Base-by-base conservation (phyloP, 30 jellyfish, hydroid and myxozoan species). In the Aurelia aurita complex sp. Pacific region DNA sequence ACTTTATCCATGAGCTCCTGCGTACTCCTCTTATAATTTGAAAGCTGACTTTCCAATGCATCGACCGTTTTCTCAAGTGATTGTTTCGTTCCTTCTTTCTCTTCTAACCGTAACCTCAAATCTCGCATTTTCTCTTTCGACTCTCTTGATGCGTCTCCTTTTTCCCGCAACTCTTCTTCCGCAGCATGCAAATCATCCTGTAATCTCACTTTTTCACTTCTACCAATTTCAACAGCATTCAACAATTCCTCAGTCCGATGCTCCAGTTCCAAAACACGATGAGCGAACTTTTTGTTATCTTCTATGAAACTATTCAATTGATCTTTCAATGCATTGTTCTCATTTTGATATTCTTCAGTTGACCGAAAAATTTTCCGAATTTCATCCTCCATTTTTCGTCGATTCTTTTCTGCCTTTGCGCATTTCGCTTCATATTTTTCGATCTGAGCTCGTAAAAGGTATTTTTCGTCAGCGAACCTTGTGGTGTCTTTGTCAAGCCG, bases 251-350 rank as follows among this genome's bases (percentile, higher is more conserved):
- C 97, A 13, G 89, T 68, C 42, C 82, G 85, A 38, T 92, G 71
- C 70, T 92, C 98, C 72, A 87, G 40, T 55, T 86, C 94, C 29
- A 92, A 42, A 2, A 92, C 89, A 10, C 98, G 89, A 40, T 92
- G 92, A 9, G 98, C 98, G 55, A 92, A 88, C 54, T 77, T 86
- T 63, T 86, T 86, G 85, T 92, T 92, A 67, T 92, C 98, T 35
- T 86, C 96, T 1, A 92, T 92, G 69, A 92, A 67, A 46, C 88
- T 64, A 66, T 92, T 85, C 79, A 92, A 43, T 40, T 92, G 97
- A 14, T 79, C 86, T 51, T 86, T 82, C 70, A 92, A 73, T 14
- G 86, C 73, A 46, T 54, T 75, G 54, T 90, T 82, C 66, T 84
- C 97, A 12, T 65, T 70, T 18, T 70, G 53, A 61, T 69, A 68